Evolutionary conservation across 2,113 vertebrate genomes (phyloP), one percentile per base, ranked within the genome.

Genomic region (Vimba vimba): DNA sequence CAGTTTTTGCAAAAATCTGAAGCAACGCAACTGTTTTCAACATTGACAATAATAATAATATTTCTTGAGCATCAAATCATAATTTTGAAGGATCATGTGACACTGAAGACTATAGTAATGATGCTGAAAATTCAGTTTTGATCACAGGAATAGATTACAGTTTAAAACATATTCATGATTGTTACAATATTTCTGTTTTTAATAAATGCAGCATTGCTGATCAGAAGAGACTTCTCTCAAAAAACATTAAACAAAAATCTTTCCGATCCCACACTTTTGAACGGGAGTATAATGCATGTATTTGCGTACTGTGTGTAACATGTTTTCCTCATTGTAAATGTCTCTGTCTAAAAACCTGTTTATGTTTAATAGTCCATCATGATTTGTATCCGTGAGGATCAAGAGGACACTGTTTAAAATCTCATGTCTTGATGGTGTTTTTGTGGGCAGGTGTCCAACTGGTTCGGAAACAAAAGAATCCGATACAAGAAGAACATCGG

Each of bases 401-500:
- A 57, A 25, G 43, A 43, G 27, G 52, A 59, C 15, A 27, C 7
- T 27, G 52, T 45, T 75, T n/a, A 39, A 59, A 76, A 76, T 77
- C 59, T 43, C 30, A 36, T 60, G 59, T 45, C n/a, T 82, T 85
- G 19, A 59, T 52, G 36, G 60, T 78, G 83, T 77, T 33, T 83
- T 27, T 55, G 30, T 19, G 43, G n/a, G 30, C 93, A 99, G 98
- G 98, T 99, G 95, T 99, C 98, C 95, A 99, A 99, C 97, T 99
- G 98, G 98, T 99, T 99, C 94, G 98, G 98, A 95, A 99, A 99
- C 96, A 99, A 99, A 94, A 96, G 98, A 96, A 99, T 99, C 97
- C 96, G 98, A 94, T 99, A 99, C 96, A 99, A 99, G 97, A 99
- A 99, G 96, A 99, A 99, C 97, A 99, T 99, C 95, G 98, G 98